Base-by-base conservation (phyloP, 2,888 invertebrate species). In the Mesodorylaimus sp. region DNA sequence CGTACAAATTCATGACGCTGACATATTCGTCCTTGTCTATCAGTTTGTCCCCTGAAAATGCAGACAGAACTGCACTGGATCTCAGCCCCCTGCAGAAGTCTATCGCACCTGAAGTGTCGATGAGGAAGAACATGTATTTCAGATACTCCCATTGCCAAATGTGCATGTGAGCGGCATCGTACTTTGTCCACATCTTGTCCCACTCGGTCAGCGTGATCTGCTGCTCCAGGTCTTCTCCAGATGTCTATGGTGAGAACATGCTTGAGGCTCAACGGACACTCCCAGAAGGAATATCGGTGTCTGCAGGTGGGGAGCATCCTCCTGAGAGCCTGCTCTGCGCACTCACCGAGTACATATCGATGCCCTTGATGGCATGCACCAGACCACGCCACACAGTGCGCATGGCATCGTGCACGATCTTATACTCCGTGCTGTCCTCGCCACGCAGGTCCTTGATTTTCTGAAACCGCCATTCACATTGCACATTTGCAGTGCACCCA, bases 131-230 rank as follows among this genome's bases (percentile, higher is more conserved):
- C 52, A 53, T 52, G 44, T 47, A 53, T 42, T 53, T 53, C 19
- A 53, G 39, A 28, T 53, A 53, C 42, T 52, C 52, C 52, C 53
- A 52, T 41, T 50, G 50, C 53, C 53, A 53, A 21, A 50, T 49
- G 3, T 50, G 43, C 53, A 53, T 51, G 32, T 50, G 45, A 13
- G 37, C 29, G 3, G 53, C 50, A 27, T 52, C 37, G 47, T 50
- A 53, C 13, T 28, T 21, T 21, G 45, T 29, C 53, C 53, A 53
- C 21, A 53, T 27, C 19, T 39, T 36, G 43, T 47, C 24, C 53
- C 53, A 53, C 29, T 53, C 53, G 7, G 41, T 26, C 21, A 50
- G 16, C 19, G 52, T 26, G 32, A 53, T 50, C 16, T 27, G 28
- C n/a, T 37, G 36, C 10, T 52, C 52, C 23, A 5, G 32, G 13